A percentile compares a stretch with the other conserved stretches of the same genome.
Conservation (phyloP, 1,140 invertebrate genomes). For the Cherax destructor region DNA sequence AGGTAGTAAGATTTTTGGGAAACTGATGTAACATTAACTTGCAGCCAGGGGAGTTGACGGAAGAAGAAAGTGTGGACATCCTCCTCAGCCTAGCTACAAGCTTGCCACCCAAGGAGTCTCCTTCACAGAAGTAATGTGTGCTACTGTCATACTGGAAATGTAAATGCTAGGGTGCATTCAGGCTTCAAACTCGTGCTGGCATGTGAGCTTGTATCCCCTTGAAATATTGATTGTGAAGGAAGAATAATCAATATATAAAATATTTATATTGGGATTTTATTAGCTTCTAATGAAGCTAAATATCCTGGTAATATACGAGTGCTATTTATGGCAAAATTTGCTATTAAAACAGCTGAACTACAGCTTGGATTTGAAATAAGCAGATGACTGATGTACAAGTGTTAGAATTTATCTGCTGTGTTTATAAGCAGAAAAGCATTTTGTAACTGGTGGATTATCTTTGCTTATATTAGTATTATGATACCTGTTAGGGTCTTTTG, state of each 20-base stretch:
- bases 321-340: background rate
- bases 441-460: background rate
- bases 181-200: background rate
- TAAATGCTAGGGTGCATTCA: background rate
- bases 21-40: conserved; percentile 62
- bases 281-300: background rate
- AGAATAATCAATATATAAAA: background rate
- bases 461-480: background rate
- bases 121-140: conserved; percentile 25
- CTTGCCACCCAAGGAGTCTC: conserved; percentile 55
- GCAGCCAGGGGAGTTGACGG: conserved; percentile 64
- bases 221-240: background rate
- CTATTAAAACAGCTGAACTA: background rate
- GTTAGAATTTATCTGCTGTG: background rate
- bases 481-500: conserved; percentile 16
- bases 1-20: conserved; percentile 12
- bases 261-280: background rate
- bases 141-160: background rate
- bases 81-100: conserved; percentile 64
- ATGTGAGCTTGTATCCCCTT: background rate
- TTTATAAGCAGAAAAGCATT: too few species aligned
- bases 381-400: background rate
- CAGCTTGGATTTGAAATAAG: background rate
- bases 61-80: conserved; percentile 68
- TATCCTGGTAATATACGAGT: background rate